These are phyloP conservation scores for Drosophila ogumai DNA, from an alignment of 1,140 invertebrate genomes.

Conservation along the genomic window DNA sequence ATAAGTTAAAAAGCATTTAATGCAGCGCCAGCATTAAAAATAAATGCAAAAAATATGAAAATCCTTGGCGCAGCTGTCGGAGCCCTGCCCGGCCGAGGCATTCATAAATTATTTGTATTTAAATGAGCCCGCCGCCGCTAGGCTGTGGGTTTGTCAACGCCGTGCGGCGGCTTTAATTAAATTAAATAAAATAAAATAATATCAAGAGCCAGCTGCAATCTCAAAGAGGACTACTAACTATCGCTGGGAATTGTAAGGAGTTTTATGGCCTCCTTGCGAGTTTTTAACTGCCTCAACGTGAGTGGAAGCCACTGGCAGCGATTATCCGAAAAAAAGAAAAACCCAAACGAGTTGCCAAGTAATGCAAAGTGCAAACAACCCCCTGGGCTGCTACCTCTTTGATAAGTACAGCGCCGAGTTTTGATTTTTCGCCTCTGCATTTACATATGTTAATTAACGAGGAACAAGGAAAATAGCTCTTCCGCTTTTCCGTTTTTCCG, in stretches of 20 bases:
- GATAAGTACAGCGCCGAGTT: slow-evolving; percentile 37
- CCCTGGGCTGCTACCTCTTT: slow-evolving; percentile 20
- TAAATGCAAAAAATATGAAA: slow-evolving; percentile 62
- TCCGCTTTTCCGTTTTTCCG: neutral
- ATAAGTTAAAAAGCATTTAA: slow-evolving; percentile 70
- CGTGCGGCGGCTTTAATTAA: slow-evolving; percentile 42
- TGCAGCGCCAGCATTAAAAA: slow-evolving; percentile 60
- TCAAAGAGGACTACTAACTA: slow-evolving; percentile 35
- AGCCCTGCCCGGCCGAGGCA: slow-evolving; percentile 24
- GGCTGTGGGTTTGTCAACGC: slow-evolving; percentile 50
- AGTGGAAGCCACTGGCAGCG: slow-evolving; percentile 42
- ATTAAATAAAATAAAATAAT: slow-evolving; percentile 47
- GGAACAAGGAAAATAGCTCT: slow-evolving; percentile 52
- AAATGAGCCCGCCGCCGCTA: slow-evolving; percentile 48
- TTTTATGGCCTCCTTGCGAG: slow-evolving; percentile 26
- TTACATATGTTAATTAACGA: slow-evolving; percentile 77
- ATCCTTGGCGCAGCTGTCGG: slow-evolving; percentile 34
- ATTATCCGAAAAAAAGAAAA: slow-evolving; percentile 43
- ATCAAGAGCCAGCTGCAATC: slow-evolving; percentile 9
- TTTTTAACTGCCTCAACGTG: slow-evolving; percentile 73
- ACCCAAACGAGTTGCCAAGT: slow-evolving; percentile 11
- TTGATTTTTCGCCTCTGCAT: slow-evolving; percentile 80
- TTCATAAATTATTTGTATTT: slow-evolving; percentile 66
- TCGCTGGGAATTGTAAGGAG: slow-evolving; percentile 28
- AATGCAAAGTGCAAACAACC: slow-evolving; percentile 18